Evolutionary conservation across 2,888 invertebrate species (phyloP), one percentile per base, ranked within the genome.

Genomic region (Diachrysia chrysitis): DNA sequence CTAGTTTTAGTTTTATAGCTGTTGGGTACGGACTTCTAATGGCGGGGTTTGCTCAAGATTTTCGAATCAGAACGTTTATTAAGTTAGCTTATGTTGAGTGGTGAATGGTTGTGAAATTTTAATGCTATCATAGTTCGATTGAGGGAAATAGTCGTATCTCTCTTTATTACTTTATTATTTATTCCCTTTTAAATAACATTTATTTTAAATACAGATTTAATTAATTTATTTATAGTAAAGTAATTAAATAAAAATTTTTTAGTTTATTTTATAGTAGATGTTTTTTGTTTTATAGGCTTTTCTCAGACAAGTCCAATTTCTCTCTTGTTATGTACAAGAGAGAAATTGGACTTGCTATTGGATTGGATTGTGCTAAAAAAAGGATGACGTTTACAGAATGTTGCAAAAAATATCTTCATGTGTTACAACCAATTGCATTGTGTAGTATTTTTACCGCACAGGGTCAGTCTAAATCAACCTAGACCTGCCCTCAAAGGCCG

Each of bases 1-100:
- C 5, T 74, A 69, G 71, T 77, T 78, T 73, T 79, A 75, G 81
- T 82, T 82, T 73, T 80, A 72, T 81, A 69, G 78, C 56, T 76
- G 70, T 81, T 77, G 51, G 61, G 57, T 66, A 65, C 60, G 76
- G 53, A 74, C 73, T 78, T 51, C 66, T 55, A 32, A 60, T 65
- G 68, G 42, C 60, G 66, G 64, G 63, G 71, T 69, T 63, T 19
- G 37, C 25, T 54, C 16, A 54, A 54, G 25, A 54, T 16, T 51
- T 19, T 51, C 12, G 19, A 51, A 51, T 51, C 48, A 51, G 48
- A 9, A 10, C 48, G 48, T 12, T 51, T 51, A 48, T 51, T 12
- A 51, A 51, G 48, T 51, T 19, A 51, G 19, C 21, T 21, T 21
- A 21, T 51, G 19, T 51, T 51, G 48, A 6, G 17, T 9, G 48